Percentiles rank a stretch among this genome's conserved stretches.
phyloP scores from a whole-genome alignment of 2,888 invertebrate species.

The Tridacna crocea region DNA sequence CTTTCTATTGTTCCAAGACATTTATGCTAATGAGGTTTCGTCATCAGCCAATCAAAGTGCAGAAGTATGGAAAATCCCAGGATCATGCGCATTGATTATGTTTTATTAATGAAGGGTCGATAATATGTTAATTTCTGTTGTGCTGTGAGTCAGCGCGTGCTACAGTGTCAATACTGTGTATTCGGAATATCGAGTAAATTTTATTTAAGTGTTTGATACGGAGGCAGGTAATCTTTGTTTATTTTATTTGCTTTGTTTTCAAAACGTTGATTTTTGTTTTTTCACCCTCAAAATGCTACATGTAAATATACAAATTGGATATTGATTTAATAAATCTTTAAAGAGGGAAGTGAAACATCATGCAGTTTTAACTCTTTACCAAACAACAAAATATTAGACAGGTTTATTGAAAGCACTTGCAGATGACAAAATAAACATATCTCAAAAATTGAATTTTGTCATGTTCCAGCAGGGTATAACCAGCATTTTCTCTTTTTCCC shows the following conservation, averaged over 20 bases:
- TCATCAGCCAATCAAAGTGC: slow-evolving; percentile 1
- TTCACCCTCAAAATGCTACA: too few species aligned
- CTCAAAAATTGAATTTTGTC: not conserved
- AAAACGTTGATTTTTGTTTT: too few species aligned
- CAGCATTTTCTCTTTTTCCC: slow-evolving; percentile 2
- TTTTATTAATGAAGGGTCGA: slow-evolving; percentile 22
- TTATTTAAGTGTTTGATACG: slow-evolving; percentile 1
- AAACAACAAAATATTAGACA: too few species aligned
- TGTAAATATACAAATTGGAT: too few species aligned
- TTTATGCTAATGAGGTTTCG: not conserved
- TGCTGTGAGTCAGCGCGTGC: slow-evolving; percentile 18
- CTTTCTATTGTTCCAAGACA: not conserved
- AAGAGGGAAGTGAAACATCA: not conserved
- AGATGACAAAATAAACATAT: too few species aligned
- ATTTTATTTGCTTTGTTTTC: not conserved
- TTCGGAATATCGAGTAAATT: slow-evolving; percentile 1
- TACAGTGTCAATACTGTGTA: not conserved
- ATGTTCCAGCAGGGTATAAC: not conserved
- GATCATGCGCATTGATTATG: slow-evolving; percentile 26
- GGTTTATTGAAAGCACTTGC: too few species aligned
- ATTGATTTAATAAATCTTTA: too few species aligned
- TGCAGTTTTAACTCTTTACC: too few species aligned
- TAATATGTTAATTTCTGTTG: slow-evolving; percentile 18
- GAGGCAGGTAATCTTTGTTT: slow-evolving; percentile 21
- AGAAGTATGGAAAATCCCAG: slow-evolving; percentile 5